Evolutionary conservation across 2,113 vertebrate species (phyloP), one percentile per base, ranked within the genome.

Genomic region (Eretmochelys imbricata): DNA sequence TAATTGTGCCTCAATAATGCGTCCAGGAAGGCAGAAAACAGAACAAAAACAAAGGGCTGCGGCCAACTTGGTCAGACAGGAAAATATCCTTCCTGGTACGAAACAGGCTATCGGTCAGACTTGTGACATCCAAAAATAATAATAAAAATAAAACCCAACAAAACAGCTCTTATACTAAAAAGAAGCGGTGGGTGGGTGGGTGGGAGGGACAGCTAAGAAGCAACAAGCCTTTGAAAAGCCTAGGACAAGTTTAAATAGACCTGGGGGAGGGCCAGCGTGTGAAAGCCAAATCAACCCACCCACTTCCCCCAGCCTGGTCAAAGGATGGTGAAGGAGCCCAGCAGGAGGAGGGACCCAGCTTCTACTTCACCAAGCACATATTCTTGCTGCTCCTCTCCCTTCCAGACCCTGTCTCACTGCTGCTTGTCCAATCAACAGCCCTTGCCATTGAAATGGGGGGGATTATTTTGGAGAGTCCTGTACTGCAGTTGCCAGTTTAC

Each of bases 1-100:
- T 38, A 42, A 75, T 12, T 1, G 46, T 82, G 42, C 57, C 38
- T 48, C 1, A 48, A 49, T 86, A 51, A 13, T 5, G 1, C 35
- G 4, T 13, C 1, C 55, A 31, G 31, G 7, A 0, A 0, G 29
- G 27, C 0, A 48, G 46, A 4, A 0, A 65, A 65, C 2, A 29
- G 4, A 59, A 59, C 5, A 59, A 59, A 59, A 13, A 69, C 13
- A 38, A 38, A 10, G 13, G 35, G 62, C 35, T 3, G 16, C 6
- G 1, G 14, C 31, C 16, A 72, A 17, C 35, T 38, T 72, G 14
- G 65, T 31, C 65, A 19, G n/a, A 72, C 19, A 38, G 65, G n/a
- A 38, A 38, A n/a, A n/a, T 19, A n/a, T 72, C 19, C 65, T 72
- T 72, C 65, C 35, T 12, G 65, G 38, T 72, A 12, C 1, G 35